A percentile compares a stretch with the other conserved stretches of the same genome.
Conservation (phyloP, 2,797 vertebrate genomes). For the Gallinago stenura region DNA sequence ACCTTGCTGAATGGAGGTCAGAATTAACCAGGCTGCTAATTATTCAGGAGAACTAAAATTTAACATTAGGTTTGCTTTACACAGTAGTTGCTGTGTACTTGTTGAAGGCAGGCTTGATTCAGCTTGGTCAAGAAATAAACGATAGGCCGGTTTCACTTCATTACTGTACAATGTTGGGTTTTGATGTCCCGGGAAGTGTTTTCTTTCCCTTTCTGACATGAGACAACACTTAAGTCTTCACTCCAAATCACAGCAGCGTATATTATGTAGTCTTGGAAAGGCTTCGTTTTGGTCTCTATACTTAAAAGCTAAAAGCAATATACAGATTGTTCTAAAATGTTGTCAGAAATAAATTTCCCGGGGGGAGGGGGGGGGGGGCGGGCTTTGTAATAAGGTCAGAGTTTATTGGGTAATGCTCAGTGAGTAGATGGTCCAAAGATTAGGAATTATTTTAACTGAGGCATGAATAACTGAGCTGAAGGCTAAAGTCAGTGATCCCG, state of each 20-base stretch:
- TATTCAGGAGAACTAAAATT: constrained; percentile 50
- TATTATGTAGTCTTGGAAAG: neutral
- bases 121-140: constrained; percentile 12
- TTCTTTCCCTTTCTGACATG: neutral
- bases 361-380: too few species aligned
- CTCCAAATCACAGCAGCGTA: neutral
- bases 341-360: constrained; percentile 34
- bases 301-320: neutral
- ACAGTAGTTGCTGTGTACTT: neutral
- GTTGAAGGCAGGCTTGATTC: neutral
- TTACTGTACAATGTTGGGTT: neutral
- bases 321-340: neutral
- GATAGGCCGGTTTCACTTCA: constrained; percentile 9
- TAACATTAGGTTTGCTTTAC: constrained; percentile 25
- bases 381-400: constrained; percentile 15
- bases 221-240: neutral
- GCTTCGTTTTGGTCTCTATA: neutral
- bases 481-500: neutral
- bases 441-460: constrained; percentile 20
- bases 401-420: constrained; percentile 40
- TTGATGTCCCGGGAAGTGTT: neutral
- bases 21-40: constrained; percentile 58
- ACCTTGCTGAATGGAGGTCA: neutral
- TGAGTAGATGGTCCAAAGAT: constrained; percentile 20
- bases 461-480: constrained; percentile 26